phyloP scores from a whole-genome alignment of 2,888 invertebrate species.

The Acanthopleura granulata region DNA sequence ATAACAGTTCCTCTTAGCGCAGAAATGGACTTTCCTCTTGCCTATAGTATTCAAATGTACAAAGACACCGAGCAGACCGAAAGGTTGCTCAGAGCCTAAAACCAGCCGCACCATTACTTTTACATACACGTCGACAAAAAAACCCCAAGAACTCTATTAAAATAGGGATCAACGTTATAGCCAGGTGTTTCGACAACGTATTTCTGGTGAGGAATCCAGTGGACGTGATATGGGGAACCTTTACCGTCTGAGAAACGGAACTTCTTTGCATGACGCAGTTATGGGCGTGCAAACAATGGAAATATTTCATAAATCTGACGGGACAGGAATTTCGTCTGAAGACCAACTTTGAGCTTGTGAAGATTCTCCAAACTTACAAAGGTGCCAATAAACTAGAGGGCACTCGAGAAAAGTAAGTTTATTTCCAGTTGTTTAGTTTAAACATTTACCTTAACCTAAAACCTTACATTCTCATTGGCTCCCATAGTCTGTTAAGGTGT shows the following conservation, averaged over 20 bases:
- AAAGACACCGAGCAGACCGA: slow-evolving; percentile 53
- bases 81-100: slow-evolving; percentile 48
- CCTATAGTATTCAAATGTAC: slow-evolving; percentile 58
- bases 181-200: slow-evolving; percentile 50
- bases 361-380: slow-evolving; percentile 58
- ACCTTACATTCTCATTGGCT: too few relatives aligned
- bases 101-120: slow-evolving; percentile 56
- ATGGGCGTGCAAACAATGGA: slow-evolving; percentile 49
- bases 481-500: too few relatives aligned
- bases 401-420: slow-evolving; percentile 23
- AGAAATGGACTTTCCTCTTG: slow-evolving; percentile 55
- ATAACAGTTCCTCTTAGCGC: slow-evolving; percentile 40
- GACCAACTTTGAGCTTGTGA: slow-evolving; percentile 64
- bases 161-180: slow-evolving; percentile 32
- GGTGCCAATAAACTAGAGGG: slow-evolving; percentile 65
- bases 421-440: not conserved
- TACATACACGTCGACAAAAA: slow-evolving; percentile 56
- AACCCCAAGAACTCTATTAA: slow-evolving; percentile 36
- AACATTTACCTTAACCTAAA: too few relatives aligned
- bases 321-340: slow-evolving; percentile 64
- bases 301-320: slow-evolving; percentile 66
- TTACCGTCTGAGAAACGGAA: slow-evolving; percentile 58
- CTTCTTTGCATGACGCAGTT: slow-evolving; percentile 59
- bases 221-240: slow-evolving; percentile 44
- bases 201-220: slow-evolving; percentile 39